Conservation (phyloP, 2,113 vertebrate genomes). For the Nyctibius bracteatus region DNA sequence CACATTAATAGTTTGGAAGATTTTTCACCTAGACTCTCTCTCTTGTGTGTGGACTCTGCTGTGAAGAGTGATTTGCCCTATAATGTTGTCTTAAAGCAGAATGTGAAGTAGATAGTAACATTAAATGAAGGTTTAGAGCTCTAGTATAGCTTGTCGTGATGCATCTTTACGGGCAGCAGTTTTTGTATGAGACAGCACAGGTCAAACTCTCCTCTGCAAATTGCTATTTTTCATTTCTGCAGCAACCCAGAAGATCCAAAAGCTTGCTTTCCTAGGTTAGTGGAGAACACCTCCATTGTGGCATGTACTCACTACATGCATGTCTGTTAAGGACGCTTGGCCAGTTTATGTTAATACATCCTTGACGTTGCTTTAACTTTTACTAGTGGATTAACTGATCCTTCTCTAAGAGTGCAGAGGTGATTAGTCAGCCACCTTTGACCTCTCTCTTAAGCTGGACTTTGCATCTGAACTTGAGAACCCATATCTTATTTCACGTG, state of each 20-base stretch:
- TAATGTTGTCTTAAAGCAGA: not conserved
- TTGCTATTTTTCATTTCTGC: not conserved
- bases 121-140: not conserved
- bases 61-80: not conserved
- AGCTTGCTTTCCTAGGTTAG: not conserved
- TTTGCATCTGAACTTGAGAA: slow-evolving; percentile 52
- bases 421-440: slow-evolving; percentile 35
- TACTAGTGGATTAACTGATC: not conserved
- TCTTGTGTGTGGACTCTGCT: not conserved
- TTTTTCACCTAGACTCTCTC: rapidly evolving
- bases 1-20: not conserved
- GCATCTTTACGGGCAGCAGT: not conserved
- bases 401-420: not conserved
- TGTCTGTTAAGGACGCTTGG: not conserved
- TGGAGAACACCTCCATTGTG: not conserved
- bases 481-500: not conserved
- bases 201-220: not conserved
- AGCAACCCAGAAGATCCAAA: not conserved
- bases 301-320: rapidly evolving
- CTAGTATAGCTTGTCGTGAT: not conserved
- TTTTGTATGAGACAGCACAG: not conserved
- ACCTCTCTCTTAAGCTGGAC: slow-evolving; percentile 3
- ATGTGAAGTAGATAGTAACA: not conserved
- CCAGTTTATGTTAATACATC: not conserved
- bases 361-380: slow-evolving; percentile 7